Conservation (phyloP, 2,888 invertebrate genomes). For the Lithosia quadra region DNA sequence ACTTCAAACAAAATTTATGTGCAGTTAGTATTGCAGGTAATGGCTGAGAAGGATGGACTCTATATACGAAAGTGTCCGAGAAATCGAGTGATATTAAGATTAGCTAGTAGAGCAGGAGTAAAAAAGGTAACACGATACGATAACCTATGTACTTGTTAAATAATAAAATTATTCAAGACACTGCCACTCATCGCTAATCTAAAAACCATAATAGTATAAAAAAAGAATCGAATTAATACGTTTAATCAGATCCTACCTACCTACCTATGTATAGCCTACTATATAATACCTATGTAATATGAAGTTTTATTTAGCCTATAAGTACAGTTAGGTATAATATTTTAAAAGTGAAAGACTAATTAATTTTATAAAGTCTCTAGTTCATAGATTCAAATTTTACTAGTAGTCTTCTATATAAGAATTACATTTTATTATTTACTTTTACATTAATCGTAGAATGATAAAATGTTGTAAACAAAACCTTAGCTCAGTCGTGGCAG, state of each 20-base stretch:
- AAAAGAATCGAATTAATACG: not conserved
- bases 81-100: too few relatives aligned
- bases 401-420: too few relatives aligned
- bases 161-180: not conserved
- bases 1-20: not conserved
- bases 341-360: not conserved
- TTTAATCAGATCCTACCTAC: too few relatives aligned
- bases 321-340: not conserved
- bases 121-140: not conserved
- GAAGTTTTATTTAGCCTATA: too few relatives aligned
- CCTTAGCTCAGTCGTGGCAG: conserved; percentile 49
- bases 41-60: not conserved
- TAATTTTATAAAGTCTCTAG: too few relatives aligned
- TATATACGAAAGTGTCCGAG: not conserved
- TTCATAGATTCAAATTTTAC: too few relatives aligned
- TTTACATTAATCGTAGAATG: not conserved
- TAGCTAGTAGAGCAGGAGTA: not conserved
- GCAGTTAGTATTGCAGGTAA: not conserved
- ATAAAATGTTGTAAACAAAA: conserved; percentile 34
- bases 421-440: not conserved
- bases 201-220: not conserved
- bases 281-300: too few relatives aligned
- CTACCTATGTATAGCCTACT: too few relatives aligned
- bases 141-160: not conserved
- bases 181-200: not conserved